Evolutionary conservation across 2,888 invertebrate species (phyloP).

Genomic region (Steinernema hermaphroditum): DNA sequence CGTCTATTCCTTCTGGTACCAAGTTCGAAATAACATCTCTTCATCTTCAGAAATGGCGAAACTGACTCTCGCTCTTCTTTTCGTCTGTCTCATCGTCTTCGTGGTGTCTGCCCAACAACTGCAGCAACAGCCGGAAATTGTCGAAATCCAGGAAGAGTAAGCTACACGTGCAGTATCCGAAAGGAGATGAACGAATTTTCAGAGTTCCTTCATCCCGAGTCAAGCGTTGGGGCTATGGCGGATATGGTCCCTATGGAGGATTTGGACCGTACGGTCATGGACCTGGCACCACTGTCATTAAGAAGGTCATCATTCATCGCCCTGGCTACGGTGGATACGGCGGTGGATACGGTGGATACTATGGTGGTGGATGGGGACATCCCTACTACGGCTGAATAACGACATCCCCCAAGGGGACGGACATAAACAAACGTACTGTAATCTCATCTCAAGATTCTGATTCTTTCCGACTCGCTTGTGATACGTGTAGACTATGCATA

Average conservation of each 20-base stretch:
- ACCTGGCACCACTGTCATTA: constrained; percentile 6
- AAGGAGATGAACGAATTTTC: background rate
- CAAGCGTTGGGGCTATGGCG: constrained; percentile 17
- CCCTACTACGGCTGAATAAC: constrained; percentile 12
- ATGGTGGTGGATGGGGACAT: constrained; percentile 17
- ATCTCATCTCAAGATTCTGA: constrained; percentile 11
- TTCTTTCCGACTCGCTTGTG: background rate
- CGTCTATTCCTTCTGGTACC: background rate
- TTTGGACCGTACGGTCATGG: constrained; percentile 9
- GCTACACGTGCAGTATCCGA: background rate
- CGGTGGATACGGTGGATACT: background rate
- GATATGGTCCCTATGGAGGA: background rate
- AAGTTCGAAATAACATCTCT: too few species aligned
- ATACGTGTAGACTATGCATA: background rate
- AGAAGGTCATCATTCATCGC: constrained; percentile 26
- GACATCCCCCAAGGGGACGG: background rate
- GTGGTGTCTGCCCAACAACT: background rate
- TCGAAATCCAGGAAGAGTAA: constrained; percentile 19
- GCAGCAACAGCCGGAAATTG: constrained; percentile 17
- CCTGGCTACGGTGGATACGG: background rate
- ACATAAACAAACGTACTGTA: background rate
- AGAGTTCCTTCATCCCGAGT: constrained; percentile 10
- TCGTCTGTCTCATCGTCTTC: background rate
- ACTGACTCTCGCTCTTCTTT: background rate
- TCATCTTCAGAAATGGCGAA: constrained; percentile 9